Evolutionary conservation across 2,113 vertebrate species (phyloP), one percentile per base, ranked within the genome.

Genomic region (Muscicapa adusta): DNA sequence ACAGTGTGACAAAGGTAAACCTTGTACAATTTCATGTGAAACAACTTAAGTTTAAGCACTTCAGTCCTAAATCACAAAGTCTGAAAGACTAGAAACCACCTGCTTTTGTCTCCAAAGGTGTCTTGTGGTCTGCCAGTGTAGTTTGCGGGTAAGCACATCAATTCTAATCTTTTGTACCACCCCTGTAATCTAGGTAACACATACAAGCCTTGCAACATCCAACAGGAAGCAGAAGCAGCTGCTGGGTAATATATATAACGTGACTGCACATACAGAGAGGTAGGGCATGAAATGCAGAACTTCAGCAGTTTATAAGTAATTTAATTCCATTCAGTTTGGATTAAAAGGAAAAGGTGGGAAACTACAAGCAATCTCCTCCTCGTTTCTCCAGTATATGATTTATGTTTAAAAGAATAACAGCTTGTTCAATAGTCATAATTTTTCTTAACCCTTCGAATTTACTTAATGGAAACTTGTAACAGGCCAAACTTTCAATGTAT

Each of bases 181-280:
- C 93, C 95, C 95, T 95, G 92, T 97, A 97, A 98, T 97, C 96
- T 97, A 97, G 90, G 93, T 91, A 95, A 92, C 93, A 96, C 95
- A 97, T 68, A 85, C 87, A 61, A 96, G 91, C 71, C 89, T 97
- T 96, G 97, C 94, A 97, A 97, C 83, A 97, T 93, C 85, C 91
- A 97, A 91, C 97, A 97, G 96, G 97, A 97, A 98, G 93, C 93
- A 93, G 71, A 95, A 74, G 92, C 88, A 93, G 85, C 85, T 92
- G 91, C 95, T 92, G 75, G 79, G 91, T 89, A 95, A 96, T 91
- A 93, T 65, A 73, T 89, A 74, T 40, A 45, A 85, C 73, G 67
- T 48, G 77, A 83, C 82, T 96, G 47, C 48, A 51, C 42, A 42
- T 82, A 96, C 36, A 77, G 85, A 94, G 26, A 71, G 86, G 66